Percentiles rank a stretch among this genome's conserved stretches.
Conservation (phyloP, 2,113 vertebrate species). For the Anoplopoma fimbria region DNA sequence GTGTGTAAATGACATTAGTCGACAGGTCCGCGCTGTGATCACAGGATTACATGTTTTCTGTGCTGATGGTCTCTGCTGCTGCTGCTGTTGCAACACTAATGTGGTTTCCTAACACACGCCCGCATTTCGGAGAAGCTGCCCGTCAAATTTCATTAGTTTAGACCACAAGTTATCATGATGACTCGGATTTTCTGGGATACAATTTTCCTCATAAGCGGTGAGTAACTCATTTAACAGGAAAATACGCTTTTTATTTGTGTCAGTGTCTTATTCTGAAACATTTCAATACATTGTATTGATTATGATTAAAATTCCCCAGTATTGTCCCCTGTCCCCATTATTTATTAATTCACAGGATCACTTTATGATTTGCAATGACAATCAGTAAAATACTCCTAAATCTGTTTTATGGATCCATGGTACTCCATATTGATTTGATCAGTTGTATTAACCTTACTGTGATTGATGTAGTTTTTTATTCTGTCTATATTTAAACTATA, state of each 20-base stretch:
- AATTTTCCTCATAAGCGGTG: conserved; percentile 83
- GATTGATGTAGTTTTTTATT: neutral
- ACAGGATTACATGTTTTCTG: conserved; percentile 28
- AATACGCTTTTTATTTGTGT: neutral
- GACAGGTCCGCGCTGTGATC: conserved; percentile 17
- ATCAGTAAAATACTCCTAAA: neutral
- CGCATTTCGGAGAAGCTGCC: conserved; percentile 38
- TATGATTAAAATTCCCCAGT: neutral
- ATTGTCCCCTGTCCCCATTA: neutral
- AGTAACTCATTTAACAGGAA: conserved; percentile 38
- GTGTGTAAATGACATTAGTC: conserved; percentile 9
- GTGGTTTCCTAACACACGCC: conserved; percentile 40
- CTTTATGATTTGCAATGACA: neutral
- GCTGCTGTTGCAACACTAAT: conserved; percentile 33
- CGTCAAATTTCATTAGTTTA: conserved; percentile 12
- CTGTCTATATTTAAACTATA: neutral
- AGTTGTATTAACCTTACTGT: neutral
- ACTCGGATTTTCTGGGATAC: conserved; percentile 83
- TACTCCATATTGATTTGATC: neutral
- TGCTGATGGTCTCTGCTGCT: conserved; percentile 6
- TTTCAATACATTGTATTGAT: neutral
- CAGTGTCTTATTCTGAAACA: neutral
- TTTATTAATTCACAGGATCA: neutral
- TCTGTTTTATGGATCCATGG: neutral
- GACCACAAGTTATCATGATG: conserved; percentile 69